Conservation (phyloP, 2,113 vertebrate species). For the Panurus biarmicus region DNA sequence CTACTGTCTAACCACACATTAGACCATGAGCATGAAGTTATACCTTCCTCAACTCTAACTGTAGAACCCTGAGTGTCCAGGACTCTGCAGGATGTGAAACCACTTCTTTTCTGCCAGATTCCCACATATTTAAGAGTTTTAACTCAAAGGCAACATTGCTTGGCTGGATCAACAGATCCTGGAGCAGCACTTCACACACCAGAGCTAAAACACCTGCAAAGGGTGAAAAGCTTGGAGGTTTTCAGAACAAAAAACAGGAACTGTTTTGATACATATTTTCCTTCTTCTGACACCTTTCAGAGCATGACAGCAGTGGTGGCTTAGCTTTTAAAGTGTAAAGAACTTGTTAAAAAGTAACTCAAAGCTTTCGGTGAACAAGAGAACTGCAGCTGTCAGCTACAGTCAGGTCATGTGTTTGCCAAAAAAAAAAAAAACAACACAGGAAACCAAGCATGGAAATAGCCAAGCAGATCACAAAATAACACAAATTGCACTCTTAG, state of each 20-base stretch:
- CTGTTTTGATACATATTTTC: not conserved
- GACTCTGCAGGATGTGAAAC: not conserved
- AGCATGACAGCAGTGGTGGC: not conserved
- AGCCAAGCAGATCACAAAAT: not conserved
- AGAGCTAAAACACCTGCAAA: not conserved
- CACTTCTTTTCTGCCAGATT: not conserved
- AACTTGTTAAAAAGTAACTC: not conserved
- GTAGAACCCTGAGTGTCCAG: not conserved
- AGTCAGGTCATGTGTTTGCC: conserved; percentile 33
- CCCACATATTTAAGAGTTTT: not conserved
- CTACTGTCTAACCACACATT: not conserved
- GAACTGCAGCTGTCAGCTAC: conserved; percentile 46
- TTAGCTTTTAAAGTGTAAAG: not conserved
- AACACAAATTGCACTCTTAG: not conserved
- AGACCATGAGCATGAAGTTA: not conserved
- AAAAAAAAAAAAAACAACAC: not conserved
- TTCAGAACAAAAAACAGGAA: not conserved
- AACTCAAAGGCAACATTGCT: not conserved
- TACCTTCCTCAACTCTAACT: not conserved
- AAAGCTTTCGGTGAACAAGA: conserved; percentile 5
- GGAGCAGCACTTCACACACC: not conserved
- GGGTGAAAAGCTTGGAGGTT: not conserved
- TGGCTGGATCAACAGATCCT: not conserved
- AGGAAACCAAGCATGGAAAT: conserved; percentile 42
- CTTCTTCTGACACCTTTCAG: not conserved